Conservation (phyloP, 2,797 vertebrate species). For the Mus spretus region DNA sequence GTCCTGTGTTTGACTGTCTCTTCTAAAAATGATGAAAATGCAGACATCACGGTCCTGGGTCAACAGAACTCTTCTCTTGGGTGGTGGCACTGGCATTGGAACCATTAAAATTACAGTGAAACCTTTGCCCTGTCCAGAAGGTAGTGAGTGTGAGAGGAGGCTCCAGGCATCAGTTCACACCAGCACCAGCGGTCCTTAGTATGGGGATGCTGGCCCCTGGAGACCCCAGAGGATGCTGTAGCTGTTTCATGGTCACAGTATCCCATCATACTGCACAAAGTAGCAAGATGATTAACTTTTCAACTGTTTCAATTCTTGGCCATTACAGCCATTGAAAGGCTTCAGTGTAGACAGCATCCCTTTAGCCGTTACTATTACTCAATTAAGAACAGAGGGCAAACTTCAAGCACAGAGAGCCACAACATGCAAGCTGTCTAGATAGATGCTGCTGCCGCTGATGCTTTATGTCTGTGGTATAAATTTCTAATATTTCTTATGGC, state of each 20-base stretch:
- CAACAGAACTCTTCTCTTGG: slow-evolving; percentile 3
- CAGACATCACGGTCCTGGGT: neutral
- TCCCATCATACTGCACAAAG: neutral
- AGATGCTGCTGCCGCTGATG: too few species aligned
- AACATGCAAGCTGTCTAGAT: neutral
- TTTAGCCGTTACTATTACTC: neutral
- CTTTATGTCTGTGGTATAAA: neutral
- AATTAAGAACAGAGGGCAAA: neutral
- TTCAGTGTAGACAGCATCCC: neutral
- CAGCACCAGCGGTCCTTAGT: neutral
- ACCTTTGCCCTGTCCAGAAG: neutral
- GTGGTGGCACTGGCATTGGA: neutral
- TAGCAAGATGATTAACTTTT: neutral
- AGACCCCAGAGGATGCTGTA: neutral
- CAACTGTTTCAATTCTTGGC: neutral
- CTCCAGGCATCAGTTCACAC: neutral
- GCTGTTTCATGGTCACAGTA: neutral
- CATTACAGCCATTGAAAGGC: neutral
- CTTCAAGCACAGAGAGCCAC: neutral
- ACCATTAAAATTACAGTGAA: neutral
- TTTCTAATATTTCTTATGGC: neutral
- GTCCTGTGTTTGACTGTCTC: neutral
- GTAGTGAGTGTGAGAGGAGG: neutral
- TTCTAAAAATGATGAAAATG: neutral
- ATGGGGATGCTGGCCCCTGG: neutral